Base-by-base conservation (phyloP, 2,113 vertebrate genomes). In the Hippolais icterina region DNA sequence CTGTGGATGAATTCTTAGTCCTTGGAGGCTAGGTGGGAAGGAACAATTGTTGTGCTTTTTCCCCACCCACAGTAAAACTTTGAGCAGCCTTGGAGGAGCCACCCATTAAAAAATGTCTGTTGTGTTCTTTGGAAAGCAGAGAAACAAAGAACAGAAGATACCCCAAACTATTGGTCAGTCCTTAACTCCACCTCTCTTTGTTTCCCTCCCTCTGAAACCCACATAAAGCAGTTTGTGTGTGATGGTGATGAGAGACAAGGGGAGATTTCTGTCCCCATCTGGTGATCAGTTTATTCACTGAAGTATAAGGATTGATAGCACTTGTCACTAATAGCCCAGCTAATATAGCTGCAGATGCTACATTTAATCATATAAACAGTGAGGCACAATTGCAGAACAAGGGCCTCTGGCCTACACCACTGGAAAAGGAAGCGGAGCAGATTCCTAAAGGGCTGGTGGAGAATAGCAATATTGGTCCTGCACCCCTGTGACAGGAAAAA, bases 311-410 rank as follows among this genome's bases (percentile, higher is more conserved):
- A 96, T 94, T 94, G 90, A 96, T 94, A 86, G 86, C 78, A 53
- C 87, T 95, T 96, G 90, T 93, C 93, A 94, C 91, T 96, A 86
- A 91, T 83, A 96, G 93, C 88, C 80, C 72, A 82, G 77, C 76
- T 95, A 84, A 96, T 93, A 79, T 49, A 88, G 71, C 94, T 80
- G 79, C 92, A 95, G 87, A 94, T 97, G 96, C 96, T 96, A 49
- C 79, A 66, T 90, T 96, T 95, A 93, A 95, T 93, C 90, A 75
- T 83, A 93, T 70, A 80, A 96, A 92, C 52, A 60, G 47, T 70
- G 64, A 1, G 23, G 72, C 15, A 2, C 76, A 78, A 59, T 71
- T 86, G 88, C 83, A 83, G 93, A 92, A 89, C 80, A 93, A 92
- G 83, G 50, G 59, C 65, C 84, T 91, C 83, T 91, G 93, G 79